A percentile compares a stretch with the other conserved stretches of the same genome.
These are phyloP conservation scores for Hipparchia sbordonii DNA, from an alignment of 2,888 invertebrate genomes.

Conservation along the genomic window DNA sequence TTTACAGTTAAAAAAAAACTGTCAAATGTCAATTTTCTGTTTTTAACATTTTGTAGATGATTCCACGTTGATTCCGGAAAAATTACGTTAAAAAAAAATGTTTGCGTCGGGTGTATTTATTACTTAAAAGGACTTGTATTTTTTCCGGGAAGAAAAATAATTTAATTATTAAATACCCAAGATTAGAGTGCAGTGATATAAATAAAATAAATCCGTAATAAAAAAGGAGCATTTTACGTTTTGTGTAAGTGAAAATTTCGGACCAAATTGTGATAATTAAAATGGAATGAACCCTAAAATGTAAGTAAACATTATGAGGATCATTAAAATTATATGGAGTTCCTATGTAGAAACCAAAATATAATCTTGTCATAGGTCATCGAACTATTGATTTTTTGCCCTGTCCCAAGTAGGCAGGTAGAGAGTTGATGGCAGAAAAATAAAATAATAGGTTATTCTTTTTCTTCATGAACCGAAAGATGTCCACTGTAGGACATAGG, in stretches of 20 bases:
- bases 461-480: too few relatives aligned
- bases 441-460: too few relatives aligned
- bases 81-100: neutral
- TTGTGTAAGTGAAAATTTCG: constrained; percentile 29
- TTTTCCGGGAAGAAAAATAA: neutral
- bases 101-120: neutral
- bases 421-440: too few relatives aligned
- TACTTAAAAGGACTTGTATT: neutral
- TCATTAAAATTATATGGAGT: neutral
- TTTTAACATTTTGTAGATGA: too few relatives aligned
- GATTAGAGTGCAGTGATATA: neutral
- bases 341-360: constrained; percentile 4
- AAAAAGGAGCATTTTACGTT: constrained; percentile 24
- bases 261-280: neutral
- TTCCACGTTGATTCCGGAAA: neutral
- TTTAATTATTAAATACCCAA: neutral
- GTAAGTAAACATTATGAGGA: constrained; percentile 18
- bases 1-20: too few relatives aligned
- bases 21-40: too few relatives aligned
- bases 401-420: neutral
- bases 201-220: too few relatives aligned
- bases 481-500: too few relatives aligned
- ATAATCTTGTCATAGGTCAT: constrained; percentile 19
- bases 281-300: neutral
- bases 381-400: constrained; percentile 23